Conservation (phyloP, 1,140 invertebrate genomes). For the Lepidurus packardi region DNA sequence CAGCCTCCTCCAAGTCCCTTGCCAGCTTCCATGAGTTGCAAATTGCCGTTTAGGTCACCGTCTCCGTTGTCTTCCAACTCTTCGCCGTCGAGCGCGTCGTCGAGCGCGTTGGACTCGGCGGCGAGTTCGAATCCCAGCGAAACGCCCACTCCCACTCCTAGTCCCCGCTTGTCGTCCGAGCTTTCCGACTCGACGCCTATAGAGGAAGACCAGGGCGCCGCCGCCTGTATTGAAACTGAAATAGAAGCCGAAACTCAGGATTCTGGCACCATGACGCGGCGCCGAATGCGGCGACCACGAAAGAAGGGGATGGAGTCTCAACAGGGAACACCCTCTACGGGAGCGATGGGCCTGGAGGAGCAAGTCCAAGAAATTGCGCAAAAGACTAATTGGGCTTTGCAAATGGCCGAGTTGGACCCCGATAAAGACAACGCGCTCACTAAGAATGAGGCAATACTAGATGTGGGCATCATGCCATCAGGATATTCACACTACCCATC, state of each 20-base stretch:
- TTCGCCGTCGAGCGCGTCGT: not conserved
- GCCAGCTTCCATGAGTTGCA: not conserved
- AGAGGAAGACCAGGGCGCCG: slow-evolving; percentile 15
- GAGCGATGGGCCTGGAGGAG: not conserved
- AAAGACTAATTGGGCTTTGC: not conserved
- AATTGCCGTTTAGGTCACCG: not conserved
- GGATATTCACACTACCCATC: slow-evolving; percentile 1
- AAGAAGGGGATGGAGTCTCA: not conserved
- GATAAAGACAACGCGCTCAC: not conserved
- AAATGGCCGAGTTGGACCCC: not conserved
- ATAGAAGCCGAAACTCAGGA: slow-evolving; percentile 8
- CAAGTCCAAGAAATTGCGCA: not conserved
- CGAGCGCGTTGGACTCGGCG: not conserved
- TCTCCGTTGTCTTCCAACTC: not conserved
- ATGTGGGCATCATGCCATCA: not conserved
- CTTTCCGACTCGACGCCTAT: not conserved
- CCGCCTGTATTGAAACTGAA: not conserved
- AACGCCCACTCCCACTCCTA: slow-evolving; percentile 26
- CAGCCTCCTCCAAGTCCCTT: not conserved
- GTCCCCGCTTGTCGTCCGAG: slow-evolving; percentile 10
- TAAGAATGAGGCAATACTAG: not conserved
- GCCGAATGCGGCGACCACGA: slow-evolving; percentile 23
- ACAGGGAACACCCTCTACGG: not conserved
- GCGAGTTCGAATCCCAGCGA: slow-evolving; percentile 23
- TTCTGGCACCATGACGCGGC: not conserved